These are phyloP conservation scores for Dione juno DNA, from an alignment of 2,888 invertebrate species.

Conservation along the genomic window DNA sequence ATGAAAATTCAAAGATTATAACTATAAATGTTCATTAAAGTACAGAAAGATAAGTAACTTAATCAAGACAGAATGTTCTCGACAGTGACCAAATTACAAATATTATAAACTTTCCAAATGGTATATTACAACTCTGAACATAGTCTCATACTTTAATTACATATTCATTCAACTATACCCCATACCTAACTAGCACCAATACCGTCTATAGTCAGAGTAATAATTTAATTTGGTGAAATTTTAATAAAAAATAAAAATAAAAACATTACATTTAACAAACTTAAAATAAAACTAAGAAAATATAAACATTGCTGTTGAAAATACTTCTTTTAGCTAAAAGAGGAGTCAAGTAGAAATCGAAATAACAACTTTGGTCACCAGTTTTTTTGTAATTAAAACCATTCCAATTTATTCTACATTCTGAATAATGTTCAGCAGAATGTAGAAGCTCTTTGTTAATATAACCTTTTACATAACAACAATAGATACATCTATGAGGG, in stretches of 20 bases:
- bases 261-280: background rate
- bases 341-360: background rate
- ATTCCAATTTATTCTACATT: background rate
- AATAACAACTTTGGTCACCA: conserved; percentile 7
- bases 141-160: background rate
- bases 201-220: conserved; percentile 9
- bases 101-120: background rate
- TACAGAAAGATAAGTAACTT: conserved; percentile 21
- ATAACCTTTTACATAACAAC: background rate
- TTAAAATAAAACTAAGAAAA: background rate
- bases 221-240: background rate
- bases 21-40: conserved; percentile 6
- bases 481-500: background rate
- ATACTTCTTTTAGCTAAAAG: background rate
- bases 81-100: background rate
- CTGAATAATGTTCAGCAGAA: background rate
- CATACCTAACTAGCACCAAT: background rate
- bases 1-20: background rate
- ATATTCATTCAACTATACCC: background rate
- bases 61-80: background rate
- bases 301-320: background rate
- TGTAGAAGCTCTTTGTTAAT: background rate
- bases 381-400: background rate
- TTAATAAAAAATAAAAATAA: background rate
- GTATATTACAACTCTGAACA: conserved; percentile 6